A percentile compares a stretch with the other conserved stretches of the same genome.
phyloP scores from a whole-genome alignment of 92 coral and sea anemone genomes.

The Montipora capitata region DNA sequence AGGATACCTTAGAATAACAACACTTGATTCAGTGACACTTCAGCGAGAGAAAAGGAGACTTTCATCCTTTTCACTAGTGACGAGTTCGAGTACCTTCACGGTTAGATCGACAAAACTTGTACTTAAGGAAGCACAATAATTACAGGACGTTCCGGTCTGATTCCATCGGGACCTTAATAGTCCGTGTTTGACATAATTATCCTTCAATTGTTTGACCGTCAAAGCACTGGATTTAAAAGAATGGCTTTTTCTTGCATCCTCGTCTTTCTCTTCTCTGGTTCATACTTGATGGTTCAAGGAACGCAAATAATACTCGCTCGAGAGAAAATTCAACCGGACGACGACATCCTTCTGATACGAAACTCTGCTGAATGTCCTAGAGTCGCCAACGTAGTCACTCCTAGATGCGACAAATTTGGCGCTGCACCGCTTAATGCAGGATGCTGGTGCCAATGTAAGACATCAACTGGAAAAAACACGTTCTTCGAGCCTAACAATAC shows the following conservation, averaged over 20 bases:
- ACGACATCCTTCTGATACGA: not conserved
- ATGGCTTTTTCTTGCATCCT: not conserved
- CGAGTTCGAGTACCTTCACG: not conserved
- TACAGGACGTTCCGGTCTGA: not conserved
- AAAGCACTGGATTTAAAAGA: not conserved
- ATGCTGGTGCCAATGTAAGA: slow-evolving; percentile 15
- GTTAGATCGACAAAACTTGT: not conserved
- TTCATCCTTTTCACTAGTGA: no score
- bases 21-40: not conserved
- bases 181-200: slow-evolving; percentile 10
- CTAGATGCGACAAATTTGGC: not conserved
- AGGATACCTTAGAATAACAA: not conserved
- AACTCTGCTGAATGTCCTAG: not conserved
- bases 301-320: not conserved
- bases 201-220: not conserved
- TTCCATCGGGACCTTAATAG: not conserved
- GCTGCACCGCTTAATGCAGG: not conserved
- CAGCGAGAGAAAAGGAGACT: not conserved
- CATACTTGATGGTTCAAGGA: not conserved
- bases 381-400: accelerated
- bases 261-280: not conserved
- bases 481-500: slow-evolving; percentile 7
- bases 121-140: not conserved
- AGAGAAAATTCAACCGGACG: not conserved
- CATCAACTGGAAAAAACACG: not conserved